phyloP scores from a whole-genome alignment of 2,888 invertebrate species.

The Ectropis crepuscularia region DNA sequence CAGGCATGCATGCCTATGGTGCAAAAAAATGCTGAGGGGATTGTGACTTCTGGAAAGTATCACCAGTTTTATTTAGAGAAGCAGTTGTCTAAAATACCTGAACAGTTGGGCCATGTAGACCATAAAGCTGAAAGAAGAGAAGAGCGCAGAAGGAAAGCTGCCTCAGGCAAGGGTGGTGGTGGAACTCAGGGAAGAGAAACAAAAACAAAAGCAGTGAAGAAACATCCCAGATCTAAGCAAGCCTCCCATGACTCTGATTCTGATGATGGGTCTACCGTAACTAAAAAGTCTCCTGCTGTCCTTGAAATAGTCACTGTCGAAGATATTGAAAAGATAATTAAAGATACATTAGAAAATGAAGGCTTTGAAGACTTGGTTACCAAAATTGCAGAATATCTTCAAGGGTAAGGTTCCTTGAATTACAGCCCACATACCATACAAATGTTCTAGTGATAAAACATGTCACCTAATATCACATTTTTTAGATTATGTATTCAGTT shows the following conservation, averaged over 20 bases:
- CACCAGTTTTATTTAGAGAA: constrained; percentile 90
- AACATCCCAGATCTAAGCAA: constrained; percentile 87
- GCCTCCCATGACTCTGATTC: constrained; percentile 87
- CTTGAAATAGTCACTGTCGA: constrained; percentile 87
- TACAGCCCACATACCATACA: too few species aligned
- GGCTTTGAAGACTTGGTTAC: constrained; percentile 89
- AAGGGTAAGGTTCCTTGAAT: constrained; percentile 77
- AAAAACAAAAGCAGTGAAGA: constrained; percentile 97
- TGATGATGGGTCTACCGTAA: constrained; percentile 81
- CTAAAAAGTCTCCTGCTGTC: constrained; percentile 68
- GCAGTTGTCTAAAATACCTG: constrained; percentile 81
- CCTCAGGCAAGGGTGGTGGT: constrained; percentile 94
- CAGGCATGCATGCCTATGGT: constrained; percentile 88
- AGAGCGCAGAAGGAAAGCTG: constrained; percentile 94
- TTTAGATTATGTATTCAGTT: too few species aligned
- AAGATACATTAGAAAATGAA: constrained; percentile 87
- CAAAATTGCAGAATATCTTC: constrained; percentile 88
- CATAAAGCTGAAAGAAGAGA: constrained; percentile 91
- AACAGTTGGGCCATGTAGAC: constrained; percentile 70
- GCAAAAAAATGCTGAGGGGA: constrained; percentile 87
- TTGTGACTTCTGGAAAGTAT: constrained; percentile 90
- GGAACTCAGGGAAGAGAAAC: constrained; percentile 97
- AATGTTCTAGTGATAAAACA: too few species aligned
- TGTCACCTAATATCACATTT: too few species aligned
- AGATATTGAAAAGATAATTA: constrained; percentile 88